Evolutionary conservation across 2,113 vertebrate genomes (phyloP).

Genomic region (Pipa parva): DNA sequence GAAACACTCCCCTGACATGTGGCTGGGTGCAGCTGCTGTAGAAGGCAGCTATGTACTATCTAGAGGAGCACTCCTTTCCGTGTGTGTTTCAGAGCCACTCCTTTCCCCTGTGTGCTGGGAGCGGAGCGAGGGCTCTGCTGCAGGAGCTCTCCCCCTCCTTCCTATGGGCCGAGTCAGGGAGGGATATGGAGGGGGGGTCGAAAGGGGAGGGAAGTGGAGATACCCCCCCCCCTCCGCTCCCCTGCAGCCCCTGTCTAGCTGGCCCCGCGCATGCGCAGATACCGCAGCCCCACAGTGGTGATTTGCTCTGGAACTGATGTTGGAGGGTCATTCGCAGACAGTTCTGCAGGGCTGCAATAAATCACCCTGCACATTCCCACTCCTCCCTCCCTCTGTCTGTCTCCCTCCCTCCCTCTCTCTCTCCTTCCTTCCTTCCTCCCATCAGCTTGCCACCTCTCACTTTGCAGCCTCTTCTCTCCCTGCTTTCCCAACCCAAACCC

Average conservation of each 20-base stretch:
- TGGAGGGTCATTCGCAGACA: constrained; percentile 43
- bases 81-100: constrained; percentile 32
- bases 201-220: constrained; percentile 10
- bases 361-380: constrained; percentile 36
- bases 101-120: constrained; percentile 41
- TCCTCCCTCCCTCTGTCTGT: constrained; percentile 32
- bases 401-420: constrained; percentile 25
- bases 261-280: constrained; percentile 17
- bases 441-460: constrained; percentile 43
- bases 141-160: constrained; percentile 33
- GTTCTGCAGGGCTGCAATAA: constrained; percentile 44
- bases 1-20: too few relatives aligned
- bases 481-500: constrained; percentile 26
- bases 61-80: constrained; percentile 25
- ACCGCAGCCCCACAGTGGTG: constrained; percentile 25
- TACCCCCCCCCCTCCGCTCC: constrained; percentile 19
- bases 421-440: constrained; percentile 42
- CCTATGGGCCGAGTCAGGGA: constrained; percentile 35
- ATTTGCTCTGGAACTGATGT: constrained; percentile 30
- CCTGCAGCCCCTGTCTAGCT: constrained; percentile 41
- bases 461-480: constrained; percentile 41
- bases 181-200: constrained; percentile 6
- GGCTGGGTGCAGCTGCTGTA: constrained; percentile 11
- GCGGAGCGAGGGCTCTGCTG: constrained; percentile 38
- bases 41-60: constrained; percentile 31